phyloP scores from a whole-genome alignment of 1,140 invertebrate genomes.

The Probaryconus sp. region DNA sequence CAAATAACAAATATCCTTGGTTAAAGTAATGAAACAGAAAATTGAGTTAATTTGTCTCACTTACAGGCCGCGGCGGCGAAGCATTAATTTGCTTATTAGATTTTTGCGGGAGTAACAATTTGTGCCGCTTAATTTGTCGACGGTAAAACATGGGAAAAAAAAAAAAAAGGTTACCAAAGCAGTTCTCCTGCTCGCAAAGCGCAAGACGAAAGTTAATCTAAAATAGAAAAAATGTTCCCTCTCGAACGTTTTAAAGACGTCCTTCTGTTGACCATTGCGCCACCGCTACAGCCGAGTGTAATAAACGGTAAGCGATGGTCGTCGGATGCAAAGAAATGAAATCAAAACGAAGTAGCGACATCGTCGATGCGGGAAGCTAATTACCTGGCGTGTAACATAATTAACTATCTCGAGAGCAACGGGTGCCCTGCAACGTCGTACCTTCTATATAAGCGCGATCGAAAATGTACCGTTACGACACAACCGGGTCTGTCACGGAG shows the following conservation, averaged over 20 bases:
- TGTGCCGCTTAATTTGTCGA: too few relatives aligned
- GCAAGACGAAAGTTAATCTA: too few relatives aligned
- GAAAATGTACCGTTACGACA: constrained; percentile 74
- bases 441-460: constrained; percentile 63
- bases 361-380: constrained; percentile 65
- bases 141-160: too few relatives aligned
- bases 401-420: constrained; percentile 65
- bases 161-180: too few relatives aligned
- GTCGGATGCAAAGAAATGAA: constrained; percentile 54
- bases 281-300: constrained; percentile 5
- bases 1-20: too few relatives aligned
- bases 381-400: constrained; percentile 70
- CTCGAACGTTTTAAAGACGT: not conserved
- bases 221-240: too few relatives aligned
- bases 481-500: constrained; percentile 70
- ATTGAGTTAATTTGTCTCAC: too few relatives aligned
- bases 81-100: too few relatives aligned
- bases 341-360: constrained; percentile 61
- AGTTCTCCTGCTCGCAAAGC: too few relatives aligned
- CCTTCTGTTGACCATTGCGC: not conserved
- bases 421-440: constrained; percentile 56
- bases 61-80: too few relatives aligned
- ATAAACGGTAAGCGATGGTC: constrained; percentile 45
- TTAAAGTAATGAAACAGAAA: too few relatives aligned
- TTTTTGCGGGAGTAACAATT: too few relatives aligned